Evolutionary conservation across 1,140 invertebrate species (phyloP), one percentile per base, ranked within the genome.

Genomic region (Tetraneura akinire): DNA sequence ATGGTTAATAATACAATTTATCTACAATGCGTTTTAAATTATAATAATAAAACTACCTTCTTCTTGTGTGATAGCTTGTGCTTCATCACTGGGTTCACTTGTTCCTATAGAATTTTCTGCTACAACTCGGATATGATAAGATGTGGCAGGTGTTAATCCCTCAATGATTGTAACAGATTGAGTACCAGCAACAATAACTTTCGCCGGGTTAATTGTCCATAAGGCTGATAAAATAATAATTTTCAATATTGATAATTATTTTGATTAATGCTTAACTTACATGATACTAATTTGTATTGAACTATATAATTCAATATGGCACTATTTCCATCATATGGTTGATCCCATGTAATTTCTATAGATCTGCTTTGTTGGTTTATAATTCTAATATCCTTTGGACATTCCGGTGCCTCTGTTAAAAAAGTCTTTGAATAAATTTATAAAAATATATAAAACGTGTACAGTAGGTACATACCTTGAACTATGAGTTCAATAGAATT

Each of bases 401-500:
- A 91, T 86, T 96, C 94, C 4, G 94, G 94, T 29, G 92, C 87
- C 82, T 95, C 92, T 92, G 84, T 18, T 83, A 81, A 53, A 81
- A 76, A n/a, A 6, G 23, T 47, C 2, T 3, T 1, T 1, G 18
- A 45, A 68, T 68, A 47, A 47, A 68, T 26, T 11, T 26, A 23
- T 8, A 21, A 37, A 42, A 21, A 23, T 16, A 23, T 5, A 26
- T 0, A 8, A 47, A 16, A 68, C 21, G 23, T 14, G 64, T 13
- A 70, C 3, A 3, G 32, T n/a, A 37, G 8, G 3, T 5, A 80
- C 81, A 83, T 85, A 92, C 91, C 96, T 91, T 97, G 94, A 13
- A 98, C 94, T 68, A 94, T 92, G 13, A 98, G 88, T 83, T 95
- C 92, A 84, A 96, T 95, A 29, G 91, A 91, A 89, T 96, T 94